These are phyloP conservation scores for Cichladusa arquata DNA, from an alignment of 2,113 vertebrate genomes.

Conservation along the genomic window DNA sequence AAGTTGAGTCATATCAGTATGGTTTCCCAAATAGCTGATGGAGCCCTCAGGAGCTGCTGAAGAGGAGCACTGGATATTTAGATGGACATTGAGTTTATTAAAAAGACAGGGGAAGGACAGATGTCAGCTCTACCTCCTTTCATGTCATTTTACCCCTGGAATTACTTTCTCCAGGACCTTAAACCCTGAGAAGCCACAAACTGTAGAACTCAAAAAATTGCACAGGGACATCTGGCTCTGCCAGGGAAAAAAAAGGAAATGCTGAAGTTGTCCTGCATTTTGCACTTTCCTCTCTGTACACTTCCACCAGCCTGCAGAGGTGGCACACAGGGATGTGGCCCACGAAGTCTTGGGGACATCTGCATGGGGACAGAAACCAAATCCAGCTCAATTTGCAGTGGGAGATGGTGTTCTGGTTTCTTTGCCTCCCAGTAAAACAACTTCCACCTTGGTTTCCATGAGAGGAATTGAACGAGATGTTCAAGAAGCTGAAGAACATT, in stretches of 20 bases:
- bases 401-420: neutral
- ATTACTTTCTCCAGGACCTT: neutral
- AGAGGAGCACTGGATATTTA: neutral
- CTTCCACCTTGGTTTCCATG: neutral
- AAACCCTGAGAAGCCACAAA: neutral
- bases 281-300: neutral
- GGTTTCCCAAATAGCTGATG: neutral
- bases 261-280: neutral
- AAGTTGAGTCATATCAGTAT: neutral
- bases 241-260: neutral
- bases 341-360: neutral
- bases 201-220: fast-evolving
- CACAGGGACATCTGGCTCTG: neutral
- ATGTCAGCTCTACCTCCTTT: neutral
- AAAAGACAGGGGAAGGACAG: neutral
- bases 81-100: neutral
- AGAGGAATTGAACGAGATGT: neutral
- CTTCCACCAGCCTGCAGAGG: neutral
- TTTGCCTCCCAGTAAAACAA: neutral
- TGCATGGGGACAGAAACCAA: neutral
- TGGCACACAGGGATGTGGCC: no score
- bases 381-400: neutral
- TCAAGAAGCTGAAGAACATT: neutral
- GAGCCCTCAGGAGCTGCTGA: slow-evolving; percentile 26
- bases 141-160: neutral